Conservation (phyloP, 2,797 vertebrate genomes). For the Clarias fuscus region DNA sequence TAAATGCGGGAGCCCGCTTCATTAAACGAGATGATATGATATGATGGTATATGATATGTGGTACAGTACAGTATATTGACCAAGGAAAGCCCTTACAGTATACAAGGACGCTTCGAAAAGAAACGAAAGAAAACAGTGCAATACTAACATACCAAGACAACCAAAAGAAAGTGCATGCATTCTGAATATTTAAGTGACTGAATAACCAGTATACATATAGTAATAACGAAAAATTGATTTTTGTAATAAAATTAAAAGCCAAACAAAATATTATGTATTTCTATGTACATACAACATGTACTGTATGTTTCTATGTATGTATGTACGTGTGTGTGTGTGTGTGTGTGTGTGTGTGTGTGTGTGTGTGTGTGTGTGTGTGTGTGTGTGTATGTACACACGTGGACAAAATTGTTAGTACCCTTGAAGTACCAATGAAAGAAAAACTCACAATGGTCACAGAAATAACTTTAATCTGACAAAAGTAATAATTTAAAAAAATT, state of each 20-base stretch:
- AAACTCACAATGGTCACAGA: no score
- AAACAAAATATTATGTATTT: slow-evolving; percentile 62
- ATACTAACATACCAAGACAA: slow-evolving; percentile 65
- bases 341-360: not conserved
- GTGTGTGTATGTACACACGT: no score
- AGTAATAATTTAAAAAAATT: no score
- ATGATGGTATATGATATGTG: not conserved
- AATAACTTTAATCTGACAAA: no score
- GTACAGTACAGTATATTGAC: not conserved
- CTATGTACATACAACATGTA: slow-evolving; percentile 58
- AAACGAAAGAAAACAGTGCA: slow-evolving; percentile 58
- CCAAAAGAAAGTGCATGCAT: slow-evolving; percentile 74
- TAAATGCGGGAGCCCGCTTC: not conserved
- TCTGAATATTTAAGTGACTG: slow-evolving; percentile 67
- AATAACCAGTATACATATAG: slow-evolving; percentile 71
- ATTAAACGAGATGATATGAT: slow-evolving; percentile 17
- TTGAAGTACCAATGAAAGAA: no score
- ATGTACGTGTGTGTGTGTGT: slow-evolving; percentile 52
- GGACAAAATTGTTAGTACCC: no score
- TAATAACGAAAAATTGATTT: slow-evolving; percentile 73
- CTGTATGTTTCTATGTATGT: slow-evolving; percentile 58
- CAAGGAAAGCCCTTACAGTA: not conserved
- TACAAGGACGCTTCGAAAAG: slow-evolving; percentile 13
- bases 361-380: not conserved
- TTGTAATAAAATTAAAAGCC: slow-evolving; percentile 70